Conservation (phyloP, 2,888 invertebrate species). For the Leptinotarsa rubiginosa region DNA sequence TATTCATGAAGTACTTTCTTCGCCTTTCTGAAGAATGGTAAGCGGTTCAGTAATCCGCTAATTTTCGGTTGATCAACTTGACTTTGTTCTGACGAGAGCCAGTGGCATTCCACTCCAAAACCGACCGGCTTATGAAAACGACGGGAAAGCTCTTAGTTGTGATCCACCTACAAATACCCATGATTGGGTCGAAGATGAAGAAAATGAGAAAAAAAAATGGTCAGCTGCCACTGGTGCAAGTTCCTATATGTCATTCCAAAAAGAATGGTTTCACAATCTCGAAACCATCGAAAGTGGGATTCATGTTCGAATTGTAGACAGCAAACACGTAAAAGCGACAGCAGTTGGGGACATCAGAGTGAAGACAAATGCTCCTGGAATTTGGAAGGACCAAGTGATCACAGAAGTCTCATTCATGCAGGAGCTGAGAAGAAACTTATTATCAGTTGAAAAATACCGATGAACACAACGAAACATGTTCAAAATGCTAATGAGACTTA, state of each 20-base stretch:
- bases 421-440: not conserved
- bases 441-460: conserved; percentile 1
- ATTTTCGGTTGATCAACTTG: too few relatives aligned
- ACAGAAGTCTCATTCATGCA: not conserved
- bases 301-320: not conserved
- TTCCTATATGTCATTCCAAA: not conserved
- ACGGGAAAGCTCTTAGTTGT: not conserved
- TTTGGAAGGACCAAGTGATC: not conserved
- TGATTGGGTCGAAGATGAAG: not conserved
- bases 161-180: not conserved
- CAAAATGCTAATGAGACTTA: not conserved
- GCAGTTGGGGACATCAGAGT: not conserved
- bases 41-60: too few relatives aligned
- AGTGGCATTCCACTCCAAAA: too few relatives aligned
- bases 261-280: not conserved
- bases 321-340: not conserved
- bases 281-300: not conserved
- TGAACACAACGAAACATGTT: not conserved
- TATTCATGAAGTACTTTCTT: too few relatives aligned
- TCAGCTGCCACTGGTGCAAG: not conserved
- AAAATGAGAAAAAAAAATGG: not conserved
- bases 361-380: not conserved
- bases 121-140: too few relatives aligned
- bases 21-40: too few relatives aligned
- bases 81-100: too few relatives aligned